These are phyloP conservation scores for Stictonetta naevosa DNA, from an alignment of 2,113 vertebrate species.

Conservation along the genomic window DNA sequence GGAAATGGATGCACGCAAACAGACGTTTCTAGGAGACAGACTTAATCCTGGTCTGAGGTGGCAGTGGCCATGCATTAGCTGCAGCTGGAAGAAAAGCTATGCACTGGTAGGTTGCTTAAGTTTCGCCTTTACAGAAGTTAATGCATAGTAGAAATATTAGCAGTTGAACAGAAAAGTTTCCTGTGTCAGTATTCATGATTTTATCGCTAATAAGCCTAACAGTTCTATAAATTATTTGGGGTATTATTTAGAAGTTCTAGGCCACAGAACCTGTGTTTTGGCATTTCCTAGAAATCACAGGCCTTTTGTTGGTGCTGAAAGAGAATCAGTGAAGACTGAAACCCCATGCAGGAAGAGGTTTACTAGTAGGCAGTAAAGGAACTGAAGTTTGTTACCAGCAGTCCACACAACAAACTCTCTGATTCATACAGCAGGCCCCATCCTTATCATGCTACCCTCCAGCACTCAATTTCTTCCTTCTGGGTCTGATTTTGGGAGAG, in stretches of 20 bases:
- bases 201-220: not conserved
- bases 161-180: not conserved
- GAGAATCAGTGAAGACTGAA: not conserved
- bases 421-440: not conserved
- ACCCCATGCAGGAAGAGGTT: not conserved
- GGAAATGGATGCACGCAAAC: not conserved
- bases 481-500: not conserved
- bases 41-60: not conserved
- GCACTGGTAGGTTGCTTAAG: not conserved
- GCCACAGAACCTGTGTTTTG: not conserved
- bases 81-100: not conserved
- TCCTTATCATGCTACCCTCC: not conserved
- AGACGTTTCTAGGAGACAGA: not conserved
- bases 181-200: not conserved
- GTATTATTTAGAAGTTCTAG: not conserved
- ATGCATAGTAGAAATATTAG: not conserved
- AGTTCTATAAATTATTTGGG: not conserved
- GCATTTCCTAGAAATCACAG: not conserved
- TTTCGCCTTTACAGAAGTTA: not conserved
- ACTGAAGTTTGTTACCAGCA: not conserved
- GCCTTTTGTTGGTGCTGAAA: not conserved
- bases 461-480: not conserved
- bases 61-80: not conserved
- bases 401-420: not conserved
- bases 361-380: not conserved